Evolutionary conservation across 92 coral and sea anemone species (phyloP), one percentile per base, ranked within the genome.

Genomic region (Chrysogorgia sp.): DNA sequence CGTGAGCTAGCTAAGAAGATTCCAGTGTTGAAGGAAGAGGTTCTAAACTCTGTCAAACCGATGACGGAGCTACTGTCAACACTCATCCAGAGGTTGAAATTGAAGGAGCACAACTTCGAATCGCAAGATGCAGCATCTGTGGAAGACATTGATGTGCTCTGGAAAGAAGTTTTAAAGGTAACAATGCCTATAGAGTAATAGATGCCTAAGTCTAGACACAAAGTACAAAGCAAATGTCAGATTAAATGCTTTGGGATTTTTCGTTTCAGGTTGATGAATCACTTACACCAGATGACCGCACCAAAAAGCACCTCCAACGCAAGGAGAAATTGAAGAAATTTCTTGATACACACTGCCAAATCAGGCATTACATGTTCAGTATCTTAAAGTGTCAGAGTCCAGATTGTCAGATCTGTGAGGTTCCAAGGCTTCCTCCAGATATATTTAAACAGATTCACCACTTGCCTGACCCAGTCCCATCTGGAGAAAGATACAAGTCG

Each of bases 401-500:
- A 57, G 13, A 25, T 2, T 80, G 84, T 80, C 43, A 21, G 8
- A 25, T 80, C 43, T 80, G 84, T 59, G 31, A 57, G 53, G 32
- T 56, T 31, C 76, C 66, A 4, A 33, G 75, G n/a, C 76, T 65
- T 22, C 76, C 84, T 7, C 53, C 23, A 22, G 76, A 50, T 48
- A 56, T 66, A 1, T 79, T 66, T 29, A 14, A 33, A 12, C 26
- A 50, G 37, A 41, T 71, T 3, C 45, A 71, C 56, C 80, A 71
- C 72, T 24, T 69, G 71, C 85, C 80, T 7, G 80, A 81, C 58
- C 85, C 85, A 34, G 59, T 71, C 47, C 85, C 85, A 34, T 25
- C 10, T 28, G 80, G 74, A 21, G 72, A 71, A 31, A 37, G 40
- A 69, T 69, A 37, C 20, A 34, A 24, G 40, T 1, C 58, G 14